These are phyloP conservation scores for Danaus plexippus DNA, from an alignment of 1,140 invertebrate genomes.

Conservation along the genomic window DNA sequence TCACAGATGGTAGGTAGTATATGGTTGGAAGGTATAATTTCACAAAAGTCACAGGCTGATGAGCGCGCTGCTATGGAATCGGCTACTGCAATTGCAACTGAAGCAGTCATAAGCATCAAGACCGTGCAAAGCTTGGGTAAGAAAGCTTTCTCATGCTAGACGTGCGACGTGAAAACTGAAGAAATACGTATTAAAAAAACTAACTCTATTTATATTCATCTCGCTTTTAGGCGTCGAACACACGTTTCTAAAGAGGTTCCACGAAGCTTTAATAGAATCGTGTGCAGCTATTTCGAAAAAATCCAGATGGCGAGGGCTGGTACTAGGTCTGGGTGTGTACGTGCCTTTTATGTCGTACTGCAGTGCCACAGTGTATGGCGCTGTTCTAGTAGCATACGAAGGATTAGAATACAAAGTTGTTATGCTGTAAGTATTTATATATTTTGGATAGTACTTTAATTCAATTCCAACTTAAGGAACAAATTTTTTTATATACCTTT, in stretches of 20 bases:
- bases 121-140: slow-evolving; percentile 83
- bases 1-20: slow-evolving; percentile 65
- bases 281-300: slow-evolving; percentile 73
- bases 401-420: slow-evolving; percentile 79
- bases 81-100: slow-evolving; percentile 81
- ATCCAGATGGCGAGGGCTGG: slow-evolving; percentile 77
- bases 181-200: neutral
- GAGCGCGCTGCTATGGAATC: slow-evolving; percentile 80
- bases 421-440: slow-evolving; percentile 75
- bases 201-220: neutral
- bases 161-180: neutral
- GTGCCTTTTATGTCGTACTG: slow-evolving; percentile 84
- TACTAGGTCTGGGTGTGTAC: slow-evolving; percentile 80
- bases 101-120: slow-evolving; percentile 83
- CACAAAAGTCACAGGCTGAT: slow-evolving; percentile 52
- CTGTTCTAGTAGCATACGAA: slow-evolving; percentile 76
- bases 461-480: too few species aligned
- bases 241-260: slow-evolving; percentile 73
- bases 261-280: slow-evolving; percentile 70
- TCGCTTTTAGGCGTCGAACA: slow-evolving; percentile 63
- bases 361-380: slow-evolving; percentile 80
- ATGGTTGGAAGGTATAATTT: slow-evolving; percentile 63
- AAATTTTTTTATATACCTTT: too few species aligned
- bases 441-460: neutral
- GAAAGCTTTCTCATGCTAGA: slow-evolving; percentile 37